Evolutionary conservation across 2,888 invertebrate species (phyloP).

Genomic region (Meghimatium bilineatum): DNA sequence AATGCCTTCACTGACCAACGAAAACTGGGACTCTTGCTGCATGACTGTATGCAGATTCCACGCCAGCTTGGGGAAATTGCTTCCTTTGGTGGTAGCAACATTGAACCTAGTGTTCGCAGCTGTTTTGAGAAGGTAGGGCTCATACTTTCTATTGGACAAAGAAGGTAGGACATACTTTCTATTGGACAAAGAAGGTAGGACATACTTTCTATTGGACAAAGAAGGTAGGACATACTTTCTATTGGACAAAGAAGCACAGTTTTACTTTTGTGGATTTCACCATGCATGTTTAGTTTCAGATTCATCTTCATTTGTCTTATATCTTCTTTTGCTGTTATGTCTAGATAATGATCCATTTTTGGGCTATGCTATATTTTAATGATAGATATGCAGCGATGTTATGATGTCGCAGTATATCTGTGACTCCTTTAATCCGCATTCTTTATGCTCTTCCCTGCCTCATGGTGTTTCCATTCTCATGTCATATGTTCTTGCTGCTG

Average conservation of each 20-base stretch:
- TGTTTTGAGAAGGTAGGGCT: conserved; percentile 93
- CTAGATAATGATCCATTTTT: too few relatives aligned
- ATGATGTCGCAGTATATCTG: too few relatives aligned
- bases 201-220: conserved; percentile 71
- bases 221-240: conserved; percentile 82
- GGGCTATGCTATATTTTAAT: too few relatives aligned
- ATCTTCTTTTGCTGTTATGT: too few relatives aligned
- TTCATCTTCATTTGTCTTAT: too few relatives aligned
- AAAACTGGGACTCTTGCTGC: conserved; percentile 87
- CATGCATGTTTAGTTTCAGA: too few relatives aligned
- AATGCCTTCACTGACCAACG: conserved; percentile 83
- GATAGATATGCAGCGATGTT: too few relatives aligned
- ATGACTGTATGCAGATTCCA: conserved; percentile 92
- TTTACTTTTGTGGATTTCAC: too few relatives aligned
- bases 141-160: neutral
- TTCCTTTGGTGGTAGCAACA: conserved; percentile 99
- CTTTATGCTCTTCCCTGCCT: too few relatives aligned
- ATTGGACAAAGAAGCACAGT: neutral
- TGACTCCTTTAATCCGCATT: too few relatives aligned
- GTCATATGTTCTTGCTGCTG: too few relatives aligned
- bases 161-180: neutral
- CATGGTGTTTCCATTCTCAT: too few relatives aligned
- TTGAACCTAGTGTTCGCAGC: conserved; percentile 97
- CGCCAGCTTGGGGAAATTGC: conserved; percentile 98
- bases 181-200: neutral